phyloP scores from a whole-genome alignment of 2,113 vertebrate genomes.

The Sitta europaea region DNA sequence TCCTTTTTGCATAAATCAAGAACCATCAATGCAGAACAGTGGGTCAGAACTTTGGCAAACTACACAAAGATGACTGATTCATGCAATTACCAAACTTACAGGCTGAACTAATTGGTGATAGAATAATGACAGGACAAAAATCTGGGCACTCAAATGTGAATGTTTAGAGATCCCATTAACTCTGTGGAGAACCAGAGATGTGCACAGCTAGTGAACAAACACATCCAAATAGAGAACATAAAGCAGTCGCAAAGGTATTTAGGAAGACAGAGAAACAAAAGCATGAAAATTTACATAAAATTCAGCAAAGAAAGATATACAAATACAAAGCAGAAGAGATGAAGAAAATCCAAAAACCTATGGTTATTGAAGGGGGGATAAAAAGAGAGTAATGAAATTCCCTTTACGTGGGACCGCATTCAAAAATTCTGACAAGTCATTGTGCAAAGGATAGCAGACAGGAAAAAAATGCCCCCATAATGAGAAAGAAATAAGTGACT shows the following conservation, averaged over 20 bases:
- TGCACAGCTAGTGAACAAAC: not conserved
- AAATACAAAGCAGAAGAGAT: not conserved
- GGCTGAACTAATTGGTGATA: slow-evolving; percentile 18
- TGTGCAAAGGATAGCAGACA: not conserved
- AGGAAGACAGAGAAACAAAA: not conserved
- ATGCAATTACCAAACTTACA: slow-evolving; percentile 3
- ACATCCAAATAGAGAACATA: not conserved
- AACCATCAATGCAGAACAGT: not conserved
- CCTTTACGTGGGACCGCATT: not conserved
- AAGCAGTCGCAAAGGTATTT: not conserved
- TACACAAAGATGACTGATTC: not conserved
- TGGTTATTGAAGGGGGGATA: rapidly evolving
- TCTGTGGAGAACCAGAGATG: not conserved
- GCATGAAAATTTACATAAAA: not conserved
- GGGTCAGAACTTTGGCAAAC: slow-evolving; percentile 12
- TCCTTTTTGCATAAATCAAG: not conserved
- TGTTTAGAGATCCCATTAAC: not conserved
- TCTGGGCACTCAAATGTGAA: not conserved
- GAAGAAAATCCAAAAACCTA: not conserved
- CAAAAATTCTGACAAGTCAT: not conserved
- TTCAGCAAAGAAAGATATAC: not conserved
- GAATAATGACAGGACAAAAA: slow-evolving; percentile 35
- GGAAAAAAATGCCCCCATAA: not conserved
- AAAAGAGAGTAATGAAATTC: not conserved
- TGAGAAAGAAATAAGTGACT: not conserved